Evolutionary conservation across 2,888 invertebrate genomes (phyloP).

Genomic region (Tenthredo livida): DNA sequence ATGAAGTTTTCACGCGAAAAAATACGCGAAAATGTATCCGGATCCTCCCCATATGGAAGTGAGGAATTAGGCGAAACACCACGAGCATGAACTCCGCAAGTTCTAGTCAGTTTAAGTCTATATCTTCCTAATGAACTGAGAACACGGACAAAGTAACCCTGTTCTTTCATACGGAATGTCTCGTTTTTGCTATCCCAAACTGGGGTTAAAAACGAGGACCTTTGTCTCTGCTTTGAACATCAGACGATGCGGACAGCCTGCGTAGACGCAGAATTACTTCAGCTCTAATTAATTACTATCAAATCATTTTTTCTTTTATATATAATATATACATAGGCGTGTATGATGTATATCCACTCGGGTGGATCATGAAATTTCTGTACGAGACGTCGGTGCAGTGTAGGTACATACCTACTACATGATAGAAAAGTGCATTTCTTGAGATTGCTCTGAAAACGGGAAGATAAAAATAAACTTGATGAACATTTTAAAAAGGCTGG

Average conservation of each 20-base stretch:
- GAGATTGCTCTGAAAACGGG: constrained; percentile 4
- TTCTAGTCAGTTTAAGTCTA: not conserved
- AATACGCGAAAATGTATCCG: not conserved
- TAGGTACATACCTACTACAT: too few species aligned
- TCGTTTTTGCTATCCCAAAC: not conserved
- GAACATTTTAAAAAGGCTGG: not conserved
- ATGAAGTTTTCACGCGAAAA: not conserved
- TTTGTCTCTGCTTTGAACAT: constrained; percentile 2
- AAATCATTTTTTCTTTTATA: not conserved
- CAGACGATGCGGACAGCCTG: not conserved
- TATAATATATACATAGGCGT: too few species aligned
- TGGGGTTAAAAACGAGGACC: not conserved
- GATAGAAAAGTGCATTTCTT: not conserved
- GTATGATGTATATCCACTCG: too few species aligned
- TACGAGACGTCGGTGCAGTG: not conserved
- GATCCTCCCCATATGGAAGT: not conserved
- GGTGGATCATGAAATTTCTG: not conserved
- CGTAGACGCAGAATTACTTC: not conserved
- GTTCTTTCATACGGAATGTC: constrained; percentile 1
- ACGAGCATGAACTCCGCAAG: not conserved
- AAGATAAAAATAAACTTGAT: constrained; percentile 14
- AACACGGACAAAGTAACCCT: not conserved
- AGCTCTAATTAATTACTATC: constrained; percentile 2
- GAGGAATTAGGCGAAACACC: not conserved
- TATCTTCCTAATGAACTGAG: not conserved